phyloP scores from a whole-genome alignment of 2,797 vertebrate species.

The Kryptopterus vitreolus region DNA sequence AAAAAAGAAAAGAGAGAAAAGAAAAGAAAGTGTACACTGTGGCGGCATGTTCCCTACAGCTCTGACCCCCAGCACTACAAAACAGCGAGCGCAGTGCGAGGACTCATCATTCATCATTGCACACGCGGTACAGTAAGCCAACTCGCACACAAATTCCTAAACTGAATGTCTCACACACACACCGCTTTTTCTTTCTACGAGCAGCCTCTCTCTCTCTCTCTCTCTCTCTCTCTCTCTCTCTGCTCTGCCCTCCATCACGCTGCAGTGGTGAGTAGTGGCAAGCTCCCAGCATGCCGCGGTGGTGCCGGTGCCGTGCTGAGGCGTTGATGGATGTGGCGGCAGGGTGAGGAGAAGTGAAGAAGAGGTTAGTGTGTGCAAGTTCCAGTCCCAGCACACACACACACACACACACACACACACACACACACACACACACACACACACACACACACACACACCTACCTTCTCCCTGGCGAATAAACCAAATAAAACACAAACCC shows the following conservation, averaged over 20 bases:
- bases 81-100: background rate
- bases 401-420: too few species aligned
- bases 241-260: conserved; percentile 19
- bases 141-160: conserved; percentile 21
- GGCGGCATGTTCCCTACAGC: background rate
- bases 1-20: too few species aligned
- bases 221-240: background rate
- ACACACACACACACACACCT: conserved; percentile 44
- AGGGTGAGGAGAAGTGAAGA: conserved; percentile 45
- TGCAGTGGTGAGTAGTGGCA: conserved; percentile 26
- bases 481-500: background rate
- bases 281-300: conserved; percentile 47
- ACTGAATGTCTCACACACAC: conserved; percentile 30
- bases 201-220: background rate
- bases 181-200: background rate
- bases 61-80: conserved; percentile 7
- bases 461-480: conserved; percentile 27
- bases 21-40: too few species aligned
- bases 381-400: conserved; percentile 33
- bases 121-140: conserved; percentile 15
- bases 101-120: conserved; percentile 30
- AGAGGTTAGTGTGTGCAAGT: conserved; percentile 24
- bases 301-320: conserved; percentile 42
- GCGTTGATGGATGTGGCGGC: conserved; percentile 55
- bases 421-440: background rate